Base-by-base conservation (phyloP, 2,113 vertebrate species). In the Candoia aspera region DNA sequence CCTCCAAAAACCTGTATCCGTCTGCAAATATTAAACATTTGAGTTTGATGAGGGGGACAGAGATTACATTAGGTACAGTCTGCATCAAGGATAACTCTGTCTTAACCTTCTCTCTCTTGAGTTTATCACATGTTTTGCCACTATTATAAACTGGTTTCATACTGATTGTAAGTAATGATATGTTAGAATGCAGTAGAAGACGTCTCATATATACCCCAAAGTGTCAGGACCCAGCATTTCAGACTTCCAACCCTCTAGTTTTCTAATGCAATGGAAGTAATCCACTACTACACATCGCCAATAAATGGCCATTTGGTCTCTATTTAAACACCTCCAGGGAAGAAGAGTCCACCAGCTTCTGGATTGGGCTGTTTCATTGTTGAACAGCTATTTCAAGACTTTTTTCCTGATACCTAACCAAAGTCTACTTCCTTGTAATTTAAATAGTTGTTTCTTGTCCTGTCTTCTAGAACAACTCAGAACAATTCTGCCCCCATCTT, bases 231-330 rank as follows among this genome's bases (percentile, higher is more conserved):
- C 9, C 26, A 49, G 79, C 6, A 23, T 26, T 86, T 87, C 6
- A 23, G 10, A 37, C 29, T 49, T 86, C 64, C 68, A 0, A 0
- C 10, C 37, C 15, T 0, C 62, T 8, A 19, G 0, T 88, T 90
- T 11, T 57, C 92, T 53, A 0, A 0, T 49, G 46, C 59, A 15
- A 26, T 1, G 64, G 4, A 60, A 90, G 1, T 37, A 46, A 85
- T 3, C 0, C 5, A 73, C 68, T 33, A 33, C 68, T n/a, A 73
- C 6, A 73, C 33, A 33, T 19, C 17, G 6, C 68, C 68, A 33
- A 13, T 73, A 33, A 73, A 73, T 73, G 33, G 33, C 5, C 13
- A 33, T 15, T 73, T n/a, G n/a, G 1, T 13, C n/a, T 73, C 64
- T 73, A 13, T 73, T 33, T 33, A 73, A 73, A 73, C 15, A 6